phyloP scores from a whole-genome alignment of 2,888 invertebrate genomes.

The Cheiracanthium punctorium region DNA sequence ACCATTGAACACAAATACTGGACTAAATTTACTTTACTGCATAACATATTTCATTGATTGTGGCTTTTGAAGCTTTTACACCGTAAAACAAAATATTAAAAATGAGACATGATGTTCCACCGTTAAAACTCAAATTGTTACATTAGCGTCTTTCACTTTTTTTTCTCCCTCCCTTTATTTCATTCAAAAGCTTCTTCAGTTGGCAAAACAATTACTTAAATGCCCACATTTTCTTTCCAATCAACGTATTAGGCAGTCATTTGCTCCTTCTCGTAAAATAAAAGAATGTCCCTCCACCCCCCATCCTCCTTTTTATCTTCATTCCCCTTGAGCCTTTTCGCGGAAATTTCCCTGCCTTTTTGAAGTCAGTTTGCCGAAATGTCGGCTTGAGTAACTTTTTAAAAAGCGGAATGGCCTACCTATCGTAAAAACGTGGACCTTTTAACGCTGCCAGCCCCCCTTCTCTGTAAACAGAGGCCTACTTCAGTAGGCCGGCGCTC shows the following conservation, averaged over 20 bases:
- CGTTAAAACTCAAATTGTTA: too few species aligned
- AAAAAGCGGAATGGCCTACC: constrained; percentile 58
- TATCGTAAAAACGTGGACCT: constrained; percentile 2
- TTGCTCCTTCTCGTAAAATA: not conserved
- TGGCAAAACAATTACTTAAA: constrained; percentile 6
- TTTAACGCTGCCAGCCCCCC: constrained; percentile 24
- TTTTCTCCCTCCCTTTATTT: too few species aligned
- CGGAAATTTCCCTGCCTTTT: constrained; percentile 39
- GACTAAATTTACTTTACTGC: too few species aligned
- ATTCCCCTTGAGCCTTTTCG: not conserved
- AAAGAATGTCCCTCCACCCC: not conserved
- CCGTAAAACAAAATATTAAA: too few species aligned
- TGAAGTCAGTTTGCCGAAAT: constrained; percentile 36
- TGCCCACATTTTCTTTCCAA: not conserved
- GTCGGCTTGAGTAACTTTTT: constrained; percentile 50
- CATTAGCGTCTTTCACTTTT: too few species aligned
- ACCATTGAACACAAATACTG: too few species aligned
- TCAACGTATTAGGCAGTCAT: not conserved
- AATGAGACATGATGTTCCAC: too few species aligned
- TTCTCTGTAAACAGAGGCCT: constrained; percentile 54
- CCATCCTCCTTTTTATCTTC: not conserved
- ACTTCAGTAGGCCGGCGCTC: constrained; percentile 33
- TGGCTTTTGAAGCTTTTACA: too few species aligned
- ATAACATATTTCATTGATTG: too few species aligned
- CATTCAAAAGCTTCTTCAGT: not conserved